Evolutionary conservation across 2,888 invertebrate species (phyloP), one percentile per base, ranked within the genome.

Genomic region (Rhagonycha fulva): DNA sequence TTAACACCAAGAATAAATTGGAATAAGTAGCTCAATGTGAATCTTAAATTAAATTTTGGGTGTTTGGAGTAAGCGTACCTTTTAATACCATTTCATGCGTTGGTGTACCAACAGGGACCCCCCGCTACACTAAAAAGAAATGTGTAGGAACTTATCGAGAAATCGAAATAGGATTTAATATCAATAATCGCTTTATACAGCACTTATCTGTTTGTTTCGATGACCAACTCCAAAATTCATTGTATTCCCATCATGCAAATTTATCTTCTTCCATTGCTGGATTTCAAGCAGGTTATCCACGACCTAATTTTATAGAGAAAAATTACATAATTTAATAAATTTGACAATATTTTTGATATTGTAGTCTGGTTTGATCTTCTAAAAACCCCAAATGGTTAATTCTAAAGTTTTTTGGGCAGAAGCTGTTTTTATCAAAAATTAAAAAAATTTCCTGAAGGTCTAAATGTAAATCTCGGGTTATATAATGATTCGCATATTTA

Each of bases 191-290:
- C 9, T 90, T 92, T 83, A 86, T 90, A 78, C 86, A 88, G 19
- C 82, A 88, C 9, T 89, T 89, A 79, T 88, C 87, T 80, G 87
- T 91, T 0, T 92, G 92, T 84, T 91, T 90, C 80, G 89, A 92
- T 83, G 86, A 88, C 61, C 83, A 81, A 4, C 85, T 88, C 0
- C 85, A 90, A 71, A 89, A 89, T 79, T 89, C 91, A 0, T 81
- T 91, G 10, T 92, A 91, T 80, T 89, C 90, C 0, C 88, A n/a
- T n/a, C n/a, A 89, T 84, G 89, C 89, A 74, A 87, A 89, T 67
- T 87, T 91, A 79, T 88, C 87, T 11, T 83, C 88, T 0, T 85
- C 85, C 0, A 89, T 91, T 76, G 87, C 87, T 10, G 87, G 89
- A 0, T 88, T 89, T 70, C 90, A 91, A 82, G 86, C 83, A 2